Evolutionary conservation across 2,797 vertebrate genomes (phyloP).

Genomic region (Yasuhikotakia modesta): DNA sequence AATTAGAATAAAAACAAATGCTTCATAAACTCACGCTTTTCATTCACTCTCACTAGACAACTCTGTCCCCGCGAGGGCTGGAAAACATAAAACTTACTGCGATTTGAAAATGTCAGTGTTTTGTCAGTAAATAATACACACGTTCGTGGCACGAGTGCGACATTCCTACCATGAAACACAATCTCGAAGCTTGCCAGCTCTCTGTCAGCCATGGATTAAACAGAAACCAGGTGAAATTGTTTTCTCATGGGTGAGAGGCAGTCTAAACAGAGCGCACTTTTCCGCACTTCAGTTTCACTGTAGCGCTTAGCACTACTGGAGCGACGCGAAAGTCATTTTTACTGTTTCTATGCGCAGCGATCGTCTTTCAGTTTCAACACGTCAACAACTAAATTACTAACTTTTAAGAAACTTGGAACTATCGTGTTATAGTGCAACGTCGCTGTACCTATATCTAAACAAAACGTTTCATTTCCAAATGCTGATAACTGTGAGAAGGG

Average conservation of each 20-base stretch:
- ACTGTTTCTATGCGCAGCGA: not conserved
- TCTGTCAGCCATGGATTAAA: constrained; percentile 6
- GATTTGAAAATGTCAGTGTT: constrained; percentile 42
- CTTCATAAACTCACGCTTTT: not conserved
- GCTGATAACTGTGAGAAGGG: constrained; percentile 19
- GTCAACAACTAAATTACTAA: constrained; percentile 18
- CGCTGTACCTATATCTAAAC: not conserved
- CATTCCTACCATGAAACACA: not conserved
- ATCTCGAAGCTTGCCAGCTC: not conserved
- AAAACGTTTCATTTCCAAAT: not conserved
- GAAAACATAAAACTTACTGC: constrained; percentile 10
- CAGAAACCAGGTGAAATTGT: constrained; percentile 25
- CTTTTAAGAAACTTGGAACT: not conserved
- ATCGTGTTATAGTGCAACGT: not conserved
- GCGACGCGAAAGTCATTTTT: not conserved
- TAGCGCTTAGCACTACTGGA: not conserved
- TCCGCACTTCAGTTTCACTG: not conserved
- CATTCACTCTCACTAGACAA: not conserved
- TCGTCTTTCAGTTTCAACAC: not conserved
- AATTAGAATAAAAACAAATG: not conserved
- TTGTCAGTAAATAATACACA: constrained; percentile 26
- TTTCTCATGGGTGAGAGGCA: not conserved
- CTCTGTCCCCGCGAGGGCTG: not conserved
- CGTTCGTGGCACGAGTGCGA: not conserved
- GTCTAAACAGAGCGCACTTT: not conserved